Evolutionary conservation across 2,797 vertebrate species (phyloP), one percentile per base, ranked within the genome.

Genomic region (Leucoraja ocellata): DNA sequence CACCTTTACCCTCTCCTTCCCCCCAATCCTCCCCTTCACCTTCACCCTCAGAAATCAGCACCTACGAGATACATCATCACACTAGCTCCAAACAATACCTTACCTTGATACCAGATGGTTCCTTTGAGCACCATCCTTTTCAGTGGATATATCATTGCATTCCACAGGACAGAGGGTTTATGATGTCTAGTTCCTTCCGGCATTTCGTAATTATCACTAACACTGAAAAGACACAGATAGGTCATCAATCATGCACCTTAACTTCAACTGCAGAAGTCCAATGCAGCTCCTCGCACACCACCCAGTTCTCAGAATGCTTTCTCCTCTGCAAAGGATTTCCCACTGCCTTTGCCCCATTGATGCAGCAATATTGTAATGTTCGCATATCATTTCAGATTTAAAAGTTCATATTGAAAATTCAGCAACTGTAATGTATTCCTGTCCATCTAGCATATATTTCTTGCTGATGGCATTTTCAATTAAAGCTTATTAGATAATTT

Each of bases 51-150:
- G 16, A 28, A 13, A n/a, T 10, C 81, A 14, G 13, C n/a, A n/a
- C 63, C 63, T 18, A 68, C 23, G 11, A 90, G 63, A 36, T 36
- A n/a, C 77, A 36, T 18, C 4, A 39, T 18, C n/a, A 6, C 65
- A 14, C n/a, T 13, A 23, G 10, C 11, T 2, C 39, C 13, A 25
- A 0, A 3, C 1, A 36, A 39, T 46, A 8, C 78, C 94, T 95
- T 94, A 98, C 98, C 98, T 97, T 99, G 98, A 95, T 99, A 99
- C 98, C 98, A 99, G 88, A 98, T 95, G 0, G 96, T 95, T n/a
- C 98, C 98, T 94, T 96, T 97, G 93, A 99, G 95, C 7, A 98
- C 97, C 97, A 99, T 98, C 93, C 96, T 98, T 93, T 96, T 95
- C 83, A 99, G 95, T 0, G 98, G 98, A 93, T 98, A 97, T 94